Evolutionary conservation across 1,140 invertebrate species (phyloP), one percentile per base, ranked within the genome.

Genomic region (Galendromus occidentalis): DNA sequence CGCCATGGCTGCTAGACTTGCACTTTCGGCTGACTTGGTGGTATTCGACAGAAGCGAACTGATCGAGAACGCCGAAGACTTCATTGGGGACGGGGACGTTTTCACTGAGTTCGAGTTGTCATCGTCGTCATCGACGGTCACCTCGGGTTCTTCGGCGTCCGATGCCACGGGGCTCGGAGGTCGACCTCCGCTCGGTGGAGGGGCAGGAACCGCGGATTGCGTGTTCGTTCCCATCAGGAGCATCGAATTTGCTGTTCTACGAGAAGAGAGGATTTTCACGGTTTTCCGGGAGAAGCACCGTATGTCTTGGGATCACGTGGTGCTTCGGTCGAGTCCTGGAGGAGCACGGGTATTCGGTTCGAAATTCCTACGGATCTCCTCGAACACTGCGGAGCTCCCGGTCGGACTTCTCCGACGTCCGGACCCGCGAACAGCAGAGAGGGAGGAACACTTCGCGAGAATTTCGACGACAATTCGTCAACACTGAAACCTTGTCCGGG

Each of bases 31-130:
- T 2, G 25, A 29, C 20, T 25, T 59, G 25, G 1, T 59, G 25
- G 51, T 59, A 14, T 25, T 29, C 22, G 51, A 59, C 9, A 59
- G 51, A 14, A 59, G 51, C 33, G 51, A 59, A 25, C 51, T 59
- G 2, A 59, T 59, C 1, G 51, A 59, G 20, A 59, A 59, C 17
- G 51, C 51, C 51, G 51, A 59, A 1, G 51, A 59, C 22, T 59
- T 59, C 22, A 59, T 33, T 9, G 51, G 51, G 20, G 51, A 25
- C 51, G 51, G 51, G 14, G 51, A 59, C 12, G 51, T 25, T 33
- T 59, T 59, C 51, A 59, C 51, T 25, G 51, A 59, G 51, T 59
- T 59, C 20, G 51, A 59, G 51, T 59, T 33, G 51, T 59, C 51
- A 9, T 59, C 51, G 9, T 59, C 51, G 51, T 59, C 51, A 22